Conservation (phyloP, 2,888 invertebrate genomes). For the Pteria penguin region DNA sequence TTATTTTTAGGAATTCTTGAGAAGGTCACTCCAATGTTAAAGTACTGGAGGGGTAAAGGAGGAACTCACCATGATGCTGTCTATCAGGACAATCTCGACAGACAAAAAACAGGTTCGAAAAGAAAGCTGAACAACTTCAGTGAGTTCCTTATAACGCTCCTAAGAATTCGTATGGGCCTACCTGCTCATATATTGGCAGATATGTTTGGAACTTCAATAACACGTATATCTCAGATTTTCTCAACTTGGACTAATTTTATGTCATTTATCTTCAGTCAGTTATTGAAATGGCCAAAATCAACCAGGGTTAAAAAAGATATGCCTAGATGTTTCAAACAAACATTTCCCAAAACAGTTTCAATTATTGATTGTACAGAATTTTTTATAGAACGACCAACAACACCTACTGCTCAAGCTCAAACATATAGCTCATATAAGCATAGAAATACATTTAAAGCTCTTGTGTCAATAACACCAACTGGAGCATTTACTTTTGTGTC, state of each 20-base stretch:
- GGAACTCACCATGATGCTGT: neutral
- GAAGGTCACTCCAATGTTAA: slow-evolving; percentile 3
- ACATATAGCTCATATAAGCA: slow-evolving; percentile 21
- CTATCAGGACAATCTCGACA: slow-evolving; percentile 1
- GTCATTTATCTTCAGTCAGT: slow-evolving; percentile 7
- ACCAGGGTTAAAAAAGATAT: slow-evolving; percentile 2
- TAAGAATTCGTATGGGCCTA: slow-evolving; percentile 22
- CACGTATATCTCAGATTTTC: slow-evolving; percentile 32
- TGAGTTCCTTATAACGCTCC: slow-evolving; percentile 23
- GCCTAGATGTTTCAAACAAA: slow-evolving; percentile 13
- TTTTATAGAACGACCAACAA: slow-evolving; percentile 13
- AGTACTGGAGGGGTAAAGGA: slow-evolving; percentile 15
- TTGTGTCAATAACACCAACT: too few species aligned
- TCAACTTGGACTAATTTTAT: slow-evolving; percentile 26
- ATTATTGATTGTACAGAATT: slow-evolving; percentile 37
- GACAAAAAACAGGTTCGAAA: slow-evolving; percentile 15
- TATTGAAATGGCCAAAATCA: slow-evolving; percentile 26
- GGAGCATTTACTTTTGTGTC: too few species aligned
- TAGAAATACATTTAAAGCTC: slow-evolving; percentile 21
- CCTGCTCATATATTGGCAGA: slow-evolving; percentile 9
- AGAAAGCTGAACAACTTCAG: slow-evolving; percentile 14
- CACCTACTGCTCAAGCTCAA: neutral
- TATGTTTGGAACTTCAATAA: slow-evolving; percentile 23
- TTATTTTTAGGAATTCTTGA: slow-evolving; percentile 20
- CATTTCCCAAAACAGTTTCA: slow-evolving; percentile 22